Conservation (phyloP, 1,140 invertebrate genomes). For the Trachelipus rathkii region DNA sequence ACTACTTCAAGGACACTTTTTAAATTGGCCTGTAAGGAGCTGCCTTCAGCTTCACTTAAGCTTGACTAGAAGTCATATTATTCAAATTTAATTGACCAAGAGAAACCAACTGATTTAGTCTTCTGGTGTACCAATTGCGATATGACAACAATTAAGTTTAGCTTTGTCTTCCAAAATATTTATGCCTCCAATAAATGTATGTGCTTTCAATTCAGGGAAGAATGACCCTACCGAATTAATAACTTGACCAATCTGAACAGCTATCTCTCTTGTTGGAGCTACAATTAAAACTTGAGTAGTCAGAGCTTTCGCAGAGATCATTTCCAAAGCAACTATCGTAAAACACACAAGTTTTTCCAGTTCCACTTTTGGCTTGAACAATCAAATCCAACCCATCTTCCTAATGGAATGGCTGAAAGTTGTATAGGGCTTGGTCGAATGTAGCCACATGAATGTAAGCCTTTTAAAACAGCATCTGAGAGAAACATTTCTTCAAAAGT, state of each 20-base stretch:
- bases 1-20: constrained; percentile 70
- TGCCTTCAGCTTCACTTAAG: constrained; percentile 96
- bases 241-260: constrained; percentile 72
- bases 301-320: constrained; percentile 55
- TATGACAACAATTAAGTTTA: constrained; percentile 68
- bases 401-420: constrained; percentile 77
- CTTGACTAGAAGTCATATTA: constrained; percentile 75
- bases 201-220: constrained; percentile 60
- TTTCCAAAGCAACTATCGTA: constrained; percentile 74
- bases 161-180: constrained; percentile 66
- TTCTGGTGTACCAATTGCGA: constrained; percentile 90
- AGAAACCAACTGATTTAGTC: constrained; percentile 78
- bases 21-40: constrained; percentile 73
- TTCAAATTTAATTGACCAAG: constrained; percentile 62
- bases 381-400: constrained; percentile 84
- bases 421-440: constrained; percentile 87
- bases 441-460: constrained; percentile 70
- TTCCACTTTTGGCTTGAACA: constrained; percentile 94
- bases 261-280: constrained; percentile 92
- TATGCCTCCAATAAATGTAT: constrained; percentile 83
- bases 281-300: constrained; percentile 72
- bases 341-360: constrained; percentile 97
- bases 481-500: constrained; percentile 65
- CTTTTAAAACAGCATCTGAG: constrained; percentile 60
- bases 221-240: constrained; percentile 60